A percentile compares a stretch with the other conserved stretches of the same genome.
phyloP scores from a whole-genome alignment of 2,113 vertebrate genomes.

The Malaclemys terrapin region DNA sequence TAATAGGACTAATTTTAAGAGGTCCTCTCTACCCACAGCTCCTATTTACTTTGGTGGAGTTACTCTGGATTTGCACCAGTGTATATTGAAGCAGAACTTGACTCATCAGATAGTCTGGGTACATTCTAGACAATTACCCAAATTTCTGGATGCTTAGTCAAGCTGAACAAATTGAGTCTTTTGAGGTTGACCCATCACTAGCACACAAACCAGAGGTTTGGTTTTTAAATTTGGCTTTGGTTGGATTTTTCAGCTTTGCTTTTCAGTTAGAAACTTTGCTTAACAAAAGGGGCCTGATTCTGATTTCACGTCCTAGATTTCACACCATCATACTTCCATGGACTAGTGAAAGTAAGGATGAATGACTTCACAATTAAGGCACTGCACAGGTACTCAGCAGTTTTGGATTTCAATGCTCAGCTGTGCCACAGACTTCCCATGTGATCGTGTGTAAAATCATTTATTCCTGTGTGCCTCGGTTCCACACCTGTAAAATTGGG shows the following conservation, averaged over 20 bases:
- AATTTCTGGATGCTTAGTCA: not conserved
- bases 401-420: not conserved
- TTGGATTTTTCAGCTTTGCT: not conserved
- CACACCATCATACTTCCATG: fast-evolving
- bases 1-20: not conserved
- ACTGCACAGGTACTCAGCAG: not conserved
- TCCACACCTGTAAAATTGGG: not conserved
- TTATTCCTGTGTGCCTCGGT: not conserved
- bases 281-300: not conserved
- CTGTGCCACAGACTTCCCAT: not conserved
- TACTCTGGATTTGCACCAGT: not conserved
- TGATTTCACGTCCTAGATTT: not conserved
- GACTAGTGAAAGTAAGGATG: not conserved
- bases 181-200: not conserved
- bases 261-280: not conserved
- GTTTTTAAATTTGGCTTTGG: constrained; percentile 6
- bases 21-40: not conserved
- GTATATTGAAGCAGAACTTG: not conserved
- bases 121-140: not conserved
- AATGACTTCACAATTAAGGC: fast-evolving
- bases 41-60: not conserved
- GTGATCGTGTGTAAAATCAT: not conserved
- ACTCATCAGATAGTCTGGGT: not conserved
- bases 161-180: not conserved
- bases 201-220: not conserved